Evolutionary conservation across 2,797 vertebrate genomes (phyloP).

Genomic region (Dryobates pubescens): DNA sequence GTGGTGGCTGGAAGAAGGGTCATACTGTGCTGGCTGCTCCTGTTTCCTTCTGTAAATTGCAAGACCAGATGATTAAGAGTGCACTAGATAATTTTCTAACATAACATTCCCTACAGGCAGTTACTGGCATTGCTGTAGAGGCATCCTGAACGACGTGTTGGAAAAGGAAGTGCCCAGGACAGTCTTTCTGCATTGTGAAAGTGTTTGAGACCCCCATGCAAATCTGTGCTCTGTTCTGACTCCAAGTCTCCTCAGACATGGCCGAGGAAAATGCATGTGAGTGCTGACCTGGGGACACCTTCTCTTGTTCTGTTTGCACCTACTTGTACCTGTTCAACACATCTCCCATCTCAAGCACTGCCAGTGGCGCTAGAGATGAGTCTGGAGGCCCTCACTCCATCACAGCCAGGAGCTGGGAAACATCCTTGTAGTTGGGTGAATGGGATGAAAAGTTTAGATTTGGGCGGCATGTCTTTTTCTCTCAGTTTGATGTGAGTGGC

Average conservation of each 20-base stretch:
- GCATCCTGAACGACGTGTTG: slow-evolving; percentile 34
- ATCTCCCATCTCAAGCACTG: not conserved
- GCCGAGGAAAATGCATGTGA: slow-evolving; percentile 61
- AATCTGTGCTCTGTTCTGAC: slow-evolving; percentile 54
- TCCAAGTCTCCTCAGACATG: slow-evolving; percentile 61
- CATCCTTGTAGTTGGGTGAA: not conserved
- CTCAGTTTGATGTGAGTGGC: not conserved
- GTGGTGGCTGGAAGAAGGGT: slow-evolving; percentile 55
- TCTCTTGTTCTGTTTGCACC: slow-evolving; percentile 21
- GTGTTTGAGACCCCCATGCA: slow-evolving; percentile 58
- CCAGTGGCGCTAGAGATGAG: not conserved
- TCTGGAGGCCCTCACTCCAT: not conserved
- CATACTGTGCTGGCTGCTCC: slow-evolving; percentile 20
- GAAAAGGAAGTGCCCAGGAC: slow-evolving; percentile 50
- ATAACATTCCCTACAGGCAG: slow-evolving; percentile 63
- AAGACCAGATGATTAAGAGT: slow-evolving; percentile 37
- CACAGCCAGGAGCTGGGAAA: not conserved
- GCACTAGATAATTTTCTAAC: slow-evolving; percentile 63
- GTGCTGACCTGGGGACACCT: slow-evolving; percentile 45
- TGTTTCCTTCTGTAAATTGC: slow-evolving; percentile 38
- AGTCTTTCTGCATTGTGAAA: slow-evolving; percentile 42
- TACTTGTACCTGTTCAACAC: slow-evolving; percentile 12
- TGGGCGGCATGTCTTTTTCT: not conserved
- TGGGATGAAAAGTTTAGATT: not conserved
- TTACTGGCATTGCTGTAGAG: slow-evolving; percentile 65